These are phyloP conservation scores for Chaetophractus vellerosus DNA, from an alignment of 2,797 vertebrate genomes.

Conservation along the genomic window DNA sequence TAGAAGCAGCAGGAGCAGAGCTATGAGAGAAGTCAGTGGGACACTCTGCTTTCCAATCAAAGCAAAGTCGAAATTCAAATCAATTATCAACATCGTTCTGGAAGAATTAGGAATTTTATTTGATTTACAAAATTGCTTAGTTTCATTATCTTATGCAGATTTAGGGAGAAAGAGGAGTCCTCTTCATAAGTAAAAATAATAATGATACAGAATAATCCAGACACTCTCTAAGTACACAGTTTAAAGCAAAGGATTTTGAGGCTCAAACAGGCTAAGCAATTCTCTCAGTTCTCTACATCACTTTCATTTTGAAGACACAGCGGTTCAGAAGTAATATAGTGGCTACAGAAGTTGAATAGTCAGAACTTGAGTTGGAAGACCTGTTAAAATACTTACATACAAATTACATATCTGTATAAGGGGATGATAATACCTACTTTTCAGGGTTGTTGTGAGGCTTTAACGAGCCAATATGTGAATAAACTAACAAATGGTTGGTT, in stretches of 20 bases:
- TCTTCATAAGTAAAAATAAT: background rate
- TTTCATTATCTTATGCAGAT: constrained; percentile 45
- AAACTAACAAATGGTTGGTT: background rate
- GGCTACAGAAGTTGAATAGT: background rate
- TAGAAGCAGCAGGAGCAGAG: background rate
- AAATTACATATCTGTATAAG: background rate
- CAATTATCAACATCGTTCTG: background rate
- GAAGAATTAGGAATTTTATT: constrained; percentile 59
- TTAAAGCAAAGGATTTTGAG: background rate
- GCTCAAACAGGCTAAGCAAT: background rate
- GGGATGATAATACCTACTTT: background rate
- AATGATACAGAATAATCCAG: background rate
- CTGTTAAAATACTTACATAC: background rate
- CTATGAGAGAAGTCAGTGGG: background rate
- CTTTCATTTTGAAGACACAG: constrained; percentile 51
- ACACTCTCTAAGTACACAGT: background rate
- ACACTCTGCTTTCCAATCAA: constrained; percentile 1
- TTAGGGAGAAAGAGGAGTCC: constrained; percentile 5
- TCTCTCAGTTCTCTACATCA: background rate
- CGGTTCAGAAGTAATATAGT: background rate
- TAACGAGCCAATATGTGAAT: background rate
- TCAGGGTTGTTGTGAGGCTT: background rate
- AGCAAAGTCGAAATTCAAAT: constrained; percentile 19
- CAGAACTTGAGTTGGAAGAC: background rate
- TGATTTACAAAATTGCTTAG: constrained; percentile 63